Percentiles rank a stretch among this genome's conserved stretches.
phyloP scores from a whole-genome alignment of 2,888 invertebrate species.

The Eumerus sabulonum region DNA sequence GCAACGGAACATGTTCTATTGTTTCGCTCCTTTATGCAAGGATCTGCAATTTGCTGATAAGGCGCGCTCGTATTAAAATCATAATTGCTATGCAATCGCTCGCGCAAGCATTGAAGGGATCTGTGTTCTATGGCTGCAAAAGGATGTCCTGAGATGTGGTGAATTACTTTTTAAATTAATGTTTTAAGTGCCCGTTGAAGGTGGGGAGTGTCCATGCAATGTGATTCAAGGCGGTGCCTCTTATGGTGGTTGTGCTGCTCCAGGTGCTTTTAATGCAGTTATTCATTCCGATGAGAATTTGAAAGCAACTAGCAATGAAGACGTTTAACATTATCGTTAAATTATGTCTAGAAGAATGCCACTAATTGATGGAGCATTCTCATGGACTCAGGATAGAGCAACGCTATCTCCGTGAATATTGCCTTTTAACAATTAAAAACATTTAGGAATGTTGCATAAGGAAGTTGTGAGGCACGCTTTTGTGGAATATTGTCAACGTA shows the following conservation, averaged over 20 bases:
- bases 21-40: slow-evolving; percentile 43
- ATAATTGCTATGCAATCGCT: slow-evolving; percentile 37
- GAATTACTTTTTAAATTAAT: slow-evolving; percentile 53
- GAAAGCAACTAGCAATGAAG: background rate
- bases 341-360: background rate
- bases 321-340: background rate
- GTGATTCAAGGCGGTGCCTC: slow-evolving; percentile 11
- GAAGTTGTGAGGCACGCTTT: no score
- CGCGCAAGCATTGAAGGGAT: slow-evolving; percentile 17
- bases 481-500: no score
- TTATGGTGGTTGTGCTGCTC: background rate
- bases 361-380: no score
- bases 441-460: no score
- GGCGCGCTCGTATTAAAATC: slow-evolving; percentile 13
- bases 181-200: slow-evolving; percentile 58
- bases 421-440: no score
- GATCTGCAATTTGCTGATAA: slow-evolving; percentile 43
- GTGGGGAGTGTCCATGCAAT: slow-evolving; percentile 27
- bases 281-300: no score
- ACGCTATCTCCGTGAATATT: no score
- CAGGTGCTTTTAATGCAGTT: no score
- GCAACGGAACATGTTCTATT: slow-evolving; percentile 62
- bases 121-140: background rate
- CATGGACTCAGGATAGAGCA: no score
- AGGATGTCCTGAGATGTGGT: slow-evolving; percentile 5